Evolutionary conservation across 2,113 vertebrate species (phyloP).

Genomic region (Brachirus orientalis): DNA sequence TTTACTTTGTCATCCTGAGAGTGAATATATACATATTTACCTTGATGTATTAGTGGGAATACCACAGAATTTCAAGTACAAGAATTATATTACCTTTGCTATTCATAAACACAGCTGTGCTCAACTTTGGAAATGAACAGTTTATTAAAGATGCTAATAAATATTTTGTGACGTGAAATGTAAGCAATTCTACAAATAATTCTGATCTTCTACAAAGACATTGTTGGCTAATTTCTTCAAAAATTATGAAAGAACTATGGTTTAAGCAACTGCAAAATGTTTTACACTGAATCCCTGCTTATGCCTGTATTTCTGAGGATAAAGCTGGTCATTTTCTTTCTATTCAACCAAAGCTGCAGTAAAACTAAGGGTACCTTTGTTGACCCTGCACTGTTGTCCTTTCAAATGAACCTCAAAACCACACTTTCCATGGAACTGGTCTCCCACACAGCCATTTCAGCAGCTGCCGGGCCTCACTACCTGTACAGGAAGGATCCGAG

Average conservation of each 20-base stretch:
- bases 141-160: neutral
- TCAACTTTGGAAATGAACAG: neutral
- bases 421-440: slow-evolving; percentile 64
- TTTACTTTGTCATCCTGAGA: slow-evolving; percentile 10
- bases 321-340: no score
- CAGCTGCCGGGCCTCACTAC: slow-evolving; percentile 44
- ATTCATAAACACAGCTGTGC: neutral
- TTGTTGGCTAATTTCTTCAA: no score
- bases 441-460: slow-evolving; percentile 45
- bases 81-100: neutral
- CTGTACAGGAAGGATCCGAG: slow-evolving; percentile 55
- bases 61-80: neutral
- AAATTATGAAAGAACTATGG: no score
- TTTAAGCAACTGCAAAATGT: neutral
- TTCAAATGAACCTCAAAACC: slow-evolving; percentile 66
- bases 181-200: no score
- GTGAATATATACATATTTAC: slow-evolving; percentile 1
- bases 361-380: slow-evolving; percentile 60
- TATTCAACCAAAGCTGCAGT: slow-evolving; percentile 17
- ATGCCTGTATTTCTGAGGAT: no score
- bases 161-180: no score
- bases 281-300: no score
- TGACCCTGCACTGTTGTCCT: slow-evolving; percentile 56
- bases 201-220: no score
- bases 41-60: slow-evolving; percentile 14